Conservation (phyloP, 2,888 invertebrate genomes). For the Hypolimnas misippus region DNA sequence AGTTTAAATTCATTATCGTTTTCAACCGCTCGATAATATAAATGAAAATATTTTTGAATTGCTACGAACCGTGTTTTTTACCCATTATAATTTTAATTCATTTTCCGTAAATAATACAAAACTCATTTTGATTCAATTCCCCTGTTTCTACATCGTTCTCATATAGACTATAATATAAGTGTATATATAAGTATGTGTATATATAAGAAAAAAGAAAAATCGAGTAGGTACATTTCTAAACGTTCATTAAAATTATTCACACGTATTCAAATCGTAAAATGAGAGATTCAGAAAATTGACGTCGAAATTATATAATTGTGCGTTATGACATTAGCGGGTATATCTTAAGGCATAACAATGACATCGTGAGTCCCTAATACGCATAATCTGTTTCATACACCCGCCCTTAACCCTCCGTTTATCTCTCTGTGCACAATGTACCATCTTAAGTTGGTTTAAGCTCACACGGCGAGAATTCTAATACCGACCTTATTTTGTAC, state of each 20-base stretch:
- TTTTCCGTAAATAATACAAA: too few species aligned
- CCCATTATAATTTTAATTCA: too few species aligned
- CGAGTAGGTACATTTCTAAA: neutral
- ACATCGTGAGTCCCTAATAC: constrained; percentile 47
- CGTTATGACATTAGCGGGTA: constrained; percentile 40
- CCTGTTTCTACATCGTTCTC: neutral
- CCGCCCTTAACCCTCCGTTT: constrained; percentile 42
- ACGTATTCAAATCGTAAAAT: constrained; percentile 16
- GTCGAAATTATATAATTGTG: constrained; percentile 36
- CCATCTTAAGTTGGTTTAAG: constrained; percentile 39
- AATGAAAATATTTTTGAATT: too few species aligned
- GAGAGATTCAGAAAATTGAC: constrained; percentile 26
- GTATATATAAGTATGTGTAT: too few species aligned
- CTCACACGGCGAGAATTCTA: constrained; percentile 34
- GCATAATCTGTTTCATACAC: constrained; percentile 49
- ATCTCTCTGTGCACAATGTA: constrained; percentile 49
- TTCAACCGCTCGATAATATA: too few species aligned
- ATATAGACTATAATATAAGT: too few species aligned
- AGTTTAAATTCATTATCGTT: neutral
- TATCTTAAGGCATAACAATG: constrained; percentile 44
- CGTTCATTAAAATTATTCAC: constrained; percentile 9
- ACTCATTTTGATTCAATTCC: too few species aligned
- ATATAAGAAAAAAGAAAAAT: neutral
- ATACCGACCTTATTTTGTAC: constrained; percentile 34
- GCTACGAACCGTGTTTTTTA: too few species aligned